Percentiles rank a stretch among this genome's conserved stretches.
Conservation (phyloP, 2,797 vertebrate genomes). For the Pangasius macronema region DNA sequence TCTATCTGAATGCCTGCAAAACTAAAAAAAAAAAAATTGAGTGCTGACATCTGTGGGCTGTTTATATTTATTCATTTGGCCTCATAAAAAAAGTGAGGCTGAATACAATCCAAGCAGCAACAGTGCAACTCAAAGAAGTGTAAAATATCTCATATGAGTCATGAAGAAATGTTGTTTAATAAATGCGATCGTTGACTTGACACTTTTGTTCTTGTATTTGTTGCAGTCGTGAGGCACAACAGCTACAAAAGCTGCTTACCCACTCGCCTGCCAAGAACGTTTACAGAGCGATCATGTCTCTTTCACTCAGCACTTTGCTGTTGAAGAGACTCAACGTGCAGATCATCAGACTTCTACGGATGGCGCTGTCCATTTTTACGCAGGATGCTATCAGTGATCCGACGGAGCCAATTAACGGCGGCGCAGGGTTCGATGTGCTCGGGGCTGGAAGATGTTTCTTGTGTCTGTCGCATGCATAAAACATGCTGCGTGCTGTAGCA, state of each 20-base stretch:
- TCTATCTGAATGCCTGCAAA: background rate
- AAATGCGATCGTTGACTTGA: background rate
- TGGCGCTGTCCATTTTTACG: background rate
- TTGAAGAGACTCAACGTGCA: background rate
- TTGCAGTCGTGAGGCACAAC: background rate
- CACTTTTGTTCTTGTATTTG: background rate
- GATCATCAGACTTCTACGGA: background rate
- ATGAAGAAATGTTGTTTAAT: background rate
- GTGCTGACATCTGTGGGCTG: slow-evolving; percentile 13
- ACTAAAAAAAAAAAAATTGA: background rate
- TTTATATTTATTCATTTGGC: background rate
- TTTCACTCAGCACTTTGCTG: slow-evolving; percentile 2
- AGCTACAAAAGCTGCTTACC: background rate
- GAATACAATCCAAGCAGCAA: background rate
- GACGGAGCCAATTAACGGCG: background rate
- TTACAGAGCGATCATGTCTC: background rate
- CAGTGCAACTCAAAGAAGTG: background rate
- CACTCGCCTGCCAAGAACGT: slow-evolving; percentile 2
- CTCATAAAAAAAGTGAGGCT: background rate
- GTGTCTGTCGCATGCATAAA: background rate
- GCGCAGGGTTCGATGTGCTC: background rate
- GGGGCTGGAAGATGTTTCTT: background rate
- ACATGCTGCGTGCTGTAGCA: background rate
- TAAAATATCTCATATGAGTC: background rate
- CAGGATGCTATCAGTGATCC: background rate